Evolutionary conservation across 2,797 vertebrate genomes (phyloP), one percentile per base, ranked within the genome.

Genomic region (Valencia hispanica): DNA sequence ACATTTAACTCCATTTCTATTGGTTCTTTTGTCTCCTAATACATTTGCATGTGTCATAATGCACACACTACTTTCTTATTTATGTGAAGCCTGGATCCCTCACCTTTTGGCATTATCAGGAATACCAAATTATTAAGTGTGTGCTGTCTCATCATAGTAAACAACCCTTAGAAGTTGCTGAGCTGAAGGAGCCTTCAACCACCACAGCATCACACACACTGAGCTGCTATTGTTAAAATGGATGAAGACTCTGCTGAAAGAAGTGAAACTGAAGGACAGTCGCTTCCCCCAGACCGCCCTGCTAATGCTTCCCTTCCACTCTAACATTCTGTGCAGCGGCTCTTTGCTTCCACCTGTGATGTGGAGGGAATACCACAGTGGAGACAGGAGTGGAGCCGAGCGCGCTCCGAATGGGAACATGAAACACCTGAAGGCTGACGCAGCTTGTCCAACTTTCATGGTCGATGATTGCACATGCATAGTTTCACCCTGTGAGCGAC

Each of bases 291-390:
- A 34, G 61, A 45, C 61, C 22, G n/a, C 51, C 34, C 51, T 27
- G 39, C 69, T 25, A 55, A 70, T 47, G 51, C 80, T 45, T 32
- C 51, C 27, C 18, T n/a, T 61, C 39, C 41, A 20, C 81, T 76
- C 89, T 79, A 74, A 61, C 79, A 87, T 87, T 86, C 88, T 68
- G 79, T 20, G 74, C 80, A 65, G 81, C 87, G 89, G 84, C 79
- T 84, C 78, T 86, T 74, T 78, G 80, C 80, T 53, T 88, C 85
- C 89, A 93, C 88, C 86, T 93, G 92, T 91, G 91, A 87, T 80
- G 86, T 79, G 83, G 84, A 81, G 79, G 79, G 80, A 89, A 89
- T 91, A 78, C 82, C 89, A 85, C 85, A 70, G 82, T 18, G 68
- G 85, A 92, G 91, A 91, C 87, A 51, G n/a, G 82, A 36, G 73